Evolutionary conservation across 2,113 vertebrate species (phyloP).

Genomic region (Peromyscus leucopus): DNA sequence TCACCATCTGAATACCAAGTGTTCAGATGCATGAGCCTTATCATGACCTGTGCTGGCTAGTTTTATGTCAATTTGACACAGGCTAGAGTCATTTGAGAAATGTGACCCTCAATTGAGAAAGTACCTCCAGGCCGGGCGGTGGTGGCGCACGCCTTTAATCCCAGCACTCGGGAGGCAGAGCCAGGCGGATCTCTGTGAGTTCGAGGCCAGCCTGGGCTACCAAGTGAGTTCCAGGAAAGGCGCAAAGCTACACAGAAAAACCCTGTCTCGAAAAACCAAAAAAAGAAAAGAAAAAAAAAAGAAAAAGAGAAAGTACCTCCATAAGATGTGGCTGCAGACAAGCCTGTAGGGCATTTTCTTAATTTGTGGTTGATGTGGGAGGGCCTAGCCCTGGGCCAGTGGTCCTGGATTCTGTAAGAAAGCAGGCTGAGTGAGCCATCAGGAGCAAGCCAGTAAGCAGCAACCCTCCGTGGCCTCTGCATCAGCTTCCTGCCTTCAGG

Average conservation of each 20-base stretch:
- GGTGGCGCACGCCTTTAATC: no score
- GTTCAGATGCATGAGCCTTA: neutral
- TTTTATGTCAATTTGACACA: neutral
- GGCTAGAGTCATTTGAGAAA: neutral
- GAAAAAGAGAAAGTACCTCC: neutral
- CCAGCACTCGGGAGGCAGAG: no score
- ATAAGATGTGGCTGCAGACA: neutral
- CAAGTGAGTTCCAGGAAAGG: no score
- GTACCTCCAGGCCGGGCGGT: no score
- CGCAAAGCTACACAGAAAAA: no score
- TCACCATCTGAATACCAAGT: neutral
- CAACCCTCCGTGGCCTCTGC: neutral
- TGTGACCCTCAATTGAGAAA: neutral
- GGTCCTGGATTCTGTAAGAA: neutral
- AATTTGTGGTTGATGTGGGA: neutral
- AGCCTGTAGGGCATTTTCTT: neutral
- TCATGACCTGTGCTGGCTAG: neutral
- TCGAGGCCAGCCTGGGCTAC: no score
- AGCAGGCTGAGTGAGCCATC: neutral
- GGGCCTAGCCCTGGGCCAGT: accelerated
- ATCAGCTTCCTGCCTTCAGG: neutral
- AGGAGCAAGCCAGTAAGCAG: neutral
- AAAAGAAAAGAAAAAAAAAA: no score
- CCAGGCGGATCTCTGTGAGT: no score
- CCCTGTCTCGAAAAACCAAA: no score